Percentiles rank a stretch among this genome's conserved stretches.
These are phyloP conservation scores for Tricholauxania praeusta DNA, from an alignment of 2,888 invertebrate species.

Conservation along the genomic window DNA sequence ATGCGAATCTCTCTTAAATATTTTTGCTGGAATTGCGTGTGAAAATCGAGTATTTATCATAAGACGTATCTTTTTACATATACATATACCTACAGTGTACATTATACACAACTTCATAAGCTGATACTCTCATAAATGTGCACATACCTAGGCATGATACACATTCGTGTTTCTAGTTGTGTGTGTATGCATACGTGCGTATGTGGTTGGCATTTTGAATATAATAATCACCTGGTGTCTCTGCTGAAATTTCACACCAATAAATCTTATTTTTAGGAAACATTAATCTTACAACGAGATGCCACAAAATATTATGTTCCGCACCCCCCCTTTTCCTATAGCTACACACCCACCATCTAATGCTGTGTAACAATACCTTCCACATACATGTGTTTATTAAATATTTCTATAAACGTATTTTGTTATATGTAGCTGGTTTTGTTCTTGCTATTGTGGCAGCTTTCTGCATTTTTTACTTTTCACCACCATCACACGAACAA, in stretches of 20 bases:
- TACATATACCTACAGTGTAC: too few species aligned
- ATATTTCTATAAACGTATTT: not conserved
- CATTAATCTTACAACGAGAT: conserved; percentile 48
- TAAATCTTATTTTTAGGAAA: conserved; percentile 52
- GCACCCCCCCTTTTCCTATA: not conserved
- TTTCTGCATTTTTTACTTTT: not conserved
- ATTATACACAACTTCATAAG: too few species aligned
- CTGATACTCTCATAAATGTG: too few species aligned
- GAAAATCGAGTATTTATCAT: too few species aligned
- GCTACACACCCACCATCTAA: too few species aligned
- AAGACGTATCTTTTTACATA: too few species aligned
- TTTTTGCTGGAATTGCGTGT: too few species aligned
- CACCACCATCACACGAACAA: not conserved
- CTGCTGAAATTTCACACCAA: conserved; percentile 54
- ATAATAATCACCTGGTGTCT: conserved; percentile 52
- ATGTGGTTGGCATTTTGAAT: conserved; percentile 7
- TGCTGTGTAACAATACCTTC: too few species aligned
- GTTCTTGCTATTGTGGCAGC: not conserved
- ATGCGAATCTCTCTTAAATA: too few species aligned
- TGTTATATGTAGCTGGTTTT: conserved; percentile 9
- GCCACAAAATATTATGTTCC: not conserved
- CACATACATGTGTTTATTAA: not conserved
- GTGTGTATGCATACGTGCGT: not conserved
- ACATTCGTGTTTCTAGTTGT: too few species aligned
- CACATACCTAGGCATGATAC: too few species aligned